Evolutionary conservation across 64 coral and sea anemone genomes (phyloP), one percentile per base, ranked within the genome.

Genomic region (Anthopleura sola): DNA sequence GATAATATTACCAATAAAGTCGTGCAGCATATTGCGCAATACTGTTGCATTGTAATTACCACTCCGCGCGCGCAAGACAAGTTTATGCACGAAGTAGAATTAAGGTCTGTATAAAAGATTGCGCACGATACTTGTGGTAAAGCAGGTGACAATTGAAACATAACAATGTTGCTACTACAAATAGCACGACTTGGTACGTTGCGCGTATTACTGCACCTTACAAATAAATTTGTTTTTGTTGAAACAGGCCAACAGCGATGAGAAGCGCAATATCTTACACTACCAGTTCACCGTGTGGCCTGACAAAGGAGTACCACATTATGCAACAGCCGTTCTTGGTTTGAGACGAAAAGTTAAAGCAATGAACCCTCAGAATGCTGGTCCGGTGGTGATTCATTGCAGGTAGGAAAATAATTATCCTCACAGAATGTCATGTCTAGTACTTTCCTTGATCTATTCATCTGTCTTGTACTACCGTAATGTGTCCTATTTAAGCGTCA

Each of bases 271-370:
- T 16, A 66, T 93, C 8, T 54, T 64, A 18, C 91, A 93, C 26
- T 93, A 88, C 83, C 86, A 93, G n/a, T 93, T 88, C 55, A 83
- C 87, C 37, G 86, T 88, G 23, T 93, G 91, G 91, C 91, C 91
- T 20, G 91, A 93, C 36, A 83, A 88, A 31, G 91, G 91, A 18
- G 91, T 93, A 36, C 91, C 91, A 51, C 91, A 83, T 8, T 68
- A 88, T 44, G 53, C 91, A 31, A 93, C 91, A 37, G 83, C 86
- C 58, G 71, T 92, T 39, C 81, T 92, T 17, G 86, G 69, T n/a
- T 49, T 92, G 17, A 3, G 91, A 37, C 21, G 64, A 50, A 82
- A 87, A 60, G 86, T 92, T 57, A 87, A 56, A 47, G 49, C 80
- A 17, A 62, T 23, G 24, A 82, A 83, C 76, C 20, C 33, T 36